Percentiles rank a stretch among this genome's conserved stretches.
These are phyloP conservation scores for Onthophagus taurus DNA, from an alignment of 1,140 invertebrate genomes.

Conservation along the genomic window DNA sequence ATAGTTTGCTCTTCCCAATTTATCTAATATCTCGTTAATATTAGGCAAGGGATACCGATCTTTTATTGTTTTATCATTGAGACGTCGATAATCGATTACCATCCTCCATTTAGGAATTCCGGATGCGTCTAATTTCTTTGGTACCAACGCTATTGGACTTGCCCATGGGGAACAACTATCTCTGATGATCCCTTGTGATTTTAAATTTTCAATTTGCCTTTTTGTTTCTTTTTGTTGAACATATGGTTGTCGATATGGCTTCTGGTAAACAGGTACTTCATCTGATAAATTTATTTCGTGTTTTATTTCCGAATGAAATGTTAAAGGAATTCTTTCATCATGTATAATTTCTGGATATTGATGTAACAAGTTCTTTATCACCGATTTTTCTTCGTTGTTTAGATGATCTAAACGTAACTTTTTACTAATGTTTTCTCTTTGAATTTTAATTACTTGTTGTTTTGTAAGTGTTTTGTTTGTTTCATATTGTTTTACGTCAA, in stretches of 20 bases:
- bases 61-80: too few species aligned
- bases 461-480: too few species aligned
- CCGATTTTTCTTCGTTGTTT: neutral
- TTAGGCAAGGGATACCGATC: too few species aligned
- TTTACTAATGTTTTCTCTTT: neutral
- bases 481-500: too few species aligned
- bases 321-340: slow-evolving; percentile 2
- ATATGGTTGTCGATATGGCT: slow-evolving; percentile 4
- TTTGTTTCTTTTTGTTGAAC: slow-evolving; percentile 6
- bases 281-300: slow-evolving; percentile 3
- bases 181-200: slow-evolving; percentile 13
- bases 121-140: too few species aligned
- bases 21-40: too few species aligned
- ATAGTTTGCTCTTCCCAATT: too few species aligned
- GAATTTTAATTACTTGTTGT: too few species aligned
- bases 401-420: slow-evolving; percentile 2
- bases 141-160: too few species aligned
- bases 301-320: slow-evolving; percentile 1
- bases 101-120: too few species aligned
- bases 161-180: too few species aligned
- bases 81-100: too few species aligned
- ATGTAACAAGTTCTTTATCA: neutral
- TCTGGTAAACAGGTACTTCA: slow-evolving; percentile 1
- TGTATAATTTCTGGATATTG: slow-evolving; percentile 7
- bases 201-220: slow-evolving; percentile 10